These are phyloP conservation scores for Rhinopithecus roxellana DNA, from an alignment of 2,113 vertebrate genomes.

Conservation along the genomic window DNA sequence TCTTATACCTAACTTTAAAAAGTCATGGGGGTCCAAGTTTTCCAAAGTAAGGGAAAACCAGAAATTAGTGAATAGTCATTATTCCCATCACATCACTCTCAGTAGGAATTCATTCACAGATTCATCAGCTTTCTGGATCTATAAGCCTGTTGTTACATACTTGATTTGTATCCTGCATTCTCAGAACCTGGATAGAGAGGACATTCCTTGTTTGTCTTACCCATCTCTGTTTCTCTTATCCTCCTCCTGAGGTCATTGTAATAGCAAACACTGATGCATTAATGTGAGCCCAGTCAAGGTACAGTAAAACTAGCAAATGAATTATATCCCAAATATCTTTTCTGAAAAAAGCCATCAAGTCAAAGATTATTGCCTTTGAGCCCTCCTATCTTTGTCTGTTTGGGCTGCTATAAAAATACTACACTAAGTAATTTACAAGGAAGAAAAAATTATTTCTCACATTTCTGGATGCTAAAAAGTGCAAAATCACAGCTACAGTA, in stretches of 20 bases:
- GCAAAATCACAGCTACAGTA: background rate
- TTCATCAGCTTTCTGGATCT: background rate
- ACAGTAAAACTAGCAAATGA: background rate
- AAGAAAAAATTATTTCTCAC: background rate
- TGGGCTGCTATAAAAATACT: background rate
- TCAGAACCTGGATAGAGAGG: background rate
- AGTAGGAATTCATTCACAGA: background rate
- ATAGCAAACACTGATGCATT: background rate
- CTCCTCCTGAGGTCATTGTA: background rate
- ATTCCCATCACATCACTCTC: background rate
- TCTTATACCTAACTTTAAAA: background rate
- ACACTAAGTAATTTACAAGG: background rate
- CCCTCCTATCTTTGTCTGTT: background rate
- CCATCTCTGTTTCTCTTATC: too few species aligned
- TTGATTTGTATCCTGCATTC: background rate
- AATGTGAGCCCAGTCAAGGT: background rate
- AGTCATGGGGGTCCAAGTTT: background rate
- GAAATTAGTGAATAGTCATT: background rate
- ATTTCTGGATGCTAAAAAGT: background rate
- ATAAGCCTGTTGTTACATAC: rapidly evolving
- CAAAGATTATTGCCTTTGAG: background rate
- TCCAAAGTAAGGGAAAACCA: background rate
- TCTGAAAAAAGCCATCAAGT: background rate
- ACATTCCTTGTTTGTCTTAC: background rate
- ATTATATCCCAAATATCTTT: background rate